These are phyloP conservation scores for human (Homo sapiens) DNA, from an alignment of 2,113 vertebrate genomes.

Conservation along the genomic window GRCh38 chr7:149329501-149330000, in stretches of 20 bases:
- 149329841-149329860: rapidly evolving
- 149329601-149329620: too few species aligned
- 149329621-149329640: too few species aligned
- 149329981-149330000: too few species aligned
- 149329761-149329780: background rate
- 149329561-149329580: too few species aligned
- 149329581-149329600: too few species aligned
- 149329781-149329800: background rate
- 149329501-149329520: too few species aligned
- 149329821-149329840: too few species aligned
- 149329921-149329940: background rate
- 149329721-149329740: background rate
- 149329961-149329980: too few species aligned
- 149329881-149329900: rapidly evolving
- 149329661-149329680: background rate
- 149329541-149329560: too few species aligned
- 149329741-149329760: background rate
- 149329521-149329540: too few species aligned
- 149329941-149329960: too few species aligned
- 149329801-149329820: background rate
- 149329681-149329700: background rate
- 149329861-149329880: background rate
- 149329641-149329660: background rate
- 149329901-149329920: background rate
- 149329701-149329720: background rate